These are phyloP conservation scores for Carterocephalus palaemon DNA, from an alignment of 2,888 invertebrate species.

Conservation along the genomic window DNA sequence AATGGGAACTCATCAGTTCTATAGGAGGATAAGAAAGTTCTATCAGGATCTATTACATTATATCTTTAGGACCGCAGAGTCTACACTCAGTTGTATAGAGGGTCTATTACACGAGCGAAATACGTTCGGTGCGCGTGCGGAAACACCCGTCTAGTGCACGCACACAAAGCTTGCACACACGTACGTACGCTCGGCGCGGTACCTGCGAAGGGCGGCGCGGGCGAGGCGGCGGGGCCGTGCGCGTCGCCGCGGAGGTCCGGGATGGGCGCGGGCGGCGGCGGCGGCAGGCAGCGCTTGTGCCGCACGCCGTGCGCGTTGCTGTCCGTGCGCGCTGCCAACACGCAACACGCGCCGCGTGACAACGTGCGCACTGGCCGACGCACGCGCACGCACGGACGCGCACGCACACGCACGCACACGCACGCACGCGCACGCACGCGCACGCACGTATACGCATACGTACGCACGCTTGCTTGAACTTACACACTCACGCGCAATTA, in stretches of 20 bases:
- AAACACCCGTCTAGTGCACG: slow-evolving; percentile 8
- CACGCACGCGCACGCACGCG: slow-evolving; percentile 22
- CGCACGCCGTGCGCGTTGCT: slow-evolving; percentile 92
- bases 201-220: slow-evolving; percentile 40
- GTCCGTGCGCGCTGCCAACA: slow-evolving; percentile 76
- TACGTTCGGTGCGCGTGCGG: background rate
- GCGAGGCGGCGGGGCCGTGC: slow-evolving; percentile 41
- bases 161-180: slow-evolving; percentile 2
- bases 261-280: slow-evolving; percentile 89
- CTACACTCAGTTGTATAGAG: too few species aligned
- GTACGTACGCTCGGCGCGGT: slow-evolving; percentile 18
- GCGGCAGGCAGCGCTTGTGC: slow-evolving; percentile 89
- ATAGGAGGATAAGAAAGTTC: too few species aligned
- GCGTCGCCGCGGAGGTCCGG: slow-evolving; percentile 89
- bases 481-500: too few species aligned
- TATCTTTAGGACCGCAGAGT: too few species aligned
- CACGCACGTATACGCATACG: slow-evolving; percentile 25
- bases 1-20: too few species aligned
- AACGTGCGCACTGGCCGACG: slow-evolving; percentile 27
- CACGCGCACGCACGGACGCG: slow-evolving; percentile 39
- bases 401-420: slow-evolving; percentile 27
- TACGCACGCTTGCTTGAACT: too few species aligned
- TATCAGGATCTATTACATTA: too few species aligned
- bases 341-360: slow-evolving; percentile 46
- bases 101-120: background rate